phyloP scores from a whole-genome alignment of 2,888 invertebrate species.

The Latheticus oryzae region DNA sequence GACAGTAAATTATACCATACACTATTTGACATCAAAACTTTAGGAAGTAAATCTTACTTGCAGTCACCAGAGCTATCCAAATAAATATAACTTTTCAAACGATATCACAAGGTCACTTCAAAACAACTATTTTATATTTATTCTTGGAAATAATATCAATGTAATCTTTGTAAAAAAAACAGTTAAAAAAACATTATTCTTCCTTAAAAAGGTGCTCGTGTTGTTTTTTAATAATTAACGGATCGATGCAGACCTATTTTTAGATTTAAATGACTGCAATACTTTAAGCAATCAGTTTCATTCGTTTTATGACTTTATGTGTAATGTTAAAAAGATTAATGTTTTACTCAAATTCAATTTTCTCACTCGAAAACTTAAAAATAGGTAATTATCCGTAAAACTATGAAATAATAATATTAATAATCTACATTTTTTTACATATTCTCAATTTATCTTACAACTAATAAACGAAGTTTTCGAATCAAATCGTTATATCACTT shows the following conservation, averaged over 20 bases:
- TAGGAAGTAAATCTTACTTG: constrained; percentile 20
- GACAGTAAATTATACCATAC: constrained; percentile 17
- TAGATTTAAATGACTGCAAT: constrained; percentile 15
- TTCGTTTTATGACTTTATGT: too few relatives aligned
- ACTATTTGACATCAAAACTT: constrained; percentile 31
- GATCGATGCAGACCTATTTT: constrained; percentile 19
- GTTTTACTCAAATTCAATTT: too few relatives aligned
- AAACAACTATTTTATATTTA: constrained; percentile 20
- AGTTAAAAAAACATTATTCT: constrained; percentile 23
- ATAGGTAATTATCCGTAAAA: too few relatives aligned
- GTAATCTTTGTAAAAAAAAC: constrained; percentile 18
- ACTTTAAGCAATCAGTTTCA: constrained; percentile 7
- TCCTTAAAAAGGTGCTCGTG: constrained; percentile 13
- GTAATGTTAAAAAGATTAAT: too few relatives aligned
- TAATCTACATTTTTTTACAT: too few relatives aligned
- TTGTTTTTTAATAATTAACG: constrained; percentile 20
- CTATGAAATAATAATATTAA: too few relatives aligned
- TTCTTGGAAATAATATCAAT: constrained; percentile 22
- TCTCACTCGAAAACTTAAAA: too few relatives aligned
- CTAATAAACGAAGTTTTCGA: constrained; percentile 1
- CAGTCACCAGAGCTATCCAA: constrained; percentile 24
- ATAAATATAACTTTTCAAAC: constrained; percentile 21
- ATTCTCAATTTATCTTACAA: too few relatives aligned
- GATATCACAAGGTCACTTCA: constrained; percentile 26
- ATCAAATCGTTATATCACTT: too few relatives aligned